A percentile compares a stretch with the other conserved stretches of the same genome.
Evolutionary conservation across 2,888 invertebrate species (phyloP).

Genomic region (Pyralis farinalis): DNA sequence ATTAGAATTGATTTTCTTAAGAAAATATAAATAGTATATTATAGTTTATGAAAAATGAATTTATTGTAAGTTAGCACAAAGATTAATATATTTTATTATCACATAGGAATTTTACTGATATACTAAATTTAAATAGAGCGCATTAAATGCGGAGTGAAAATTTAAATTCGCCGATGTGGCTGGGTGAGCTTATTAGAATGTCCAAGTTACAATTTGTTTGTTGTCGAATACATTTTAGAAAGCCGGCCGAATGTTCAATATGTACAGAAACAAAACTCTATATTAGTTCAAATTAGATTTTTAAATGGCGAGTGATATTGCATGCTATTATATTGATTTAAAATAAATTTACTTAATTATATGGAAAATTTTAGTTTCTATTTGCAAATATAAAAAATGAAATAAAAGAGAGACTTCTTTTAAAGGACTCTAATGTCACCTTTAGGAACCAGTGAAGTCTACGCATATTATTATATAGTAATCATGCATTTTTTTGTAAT

Average conservation of each 20-base stretch:
- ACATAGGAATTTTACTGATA: slow-evolving; percentile 77
- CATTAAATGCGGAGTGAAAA: slow-evolving; percentile 66
- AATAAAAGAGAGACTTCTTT: too few relatives aligned
- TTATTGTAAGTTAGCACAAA: slow-evolving; percentile 81
- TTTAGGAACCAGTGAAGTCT: too few relatives aligned
- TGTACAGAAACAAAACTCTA: too few relatives aligned
- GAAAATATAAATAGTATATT: slow-evolving; percentile 65
- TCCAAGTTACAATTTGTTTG: slow-evolving; percentile 23
- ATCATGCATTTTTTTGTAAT: neutral
- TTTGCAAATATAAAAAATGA: too few relatives aligned
- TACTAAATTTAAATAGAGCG: slow-evolving; percentile 70
- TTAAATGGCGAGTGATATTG: too few relatives aligned
- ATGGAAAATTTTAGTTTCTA: too few relatives aligned
- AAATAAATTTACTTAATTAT: too few relatives aligned
- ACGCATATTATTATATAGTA: neutral
- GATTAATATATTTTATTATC: slow-evolving; percentile 81
- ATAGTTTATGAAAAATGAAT: slow-evolving; percentile 76
- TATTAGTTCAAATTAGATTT: too few relatives aligned
- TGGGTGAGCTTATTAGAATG: slow-evolving; percentile 53
- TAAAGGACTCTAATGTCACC: too few relatives aligned
- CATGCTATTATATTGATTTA: too few relatives aligned
- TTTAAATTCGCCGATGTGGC: slow-evolving; percentile 50
- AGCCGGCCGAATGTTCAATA: slow-evolving; percentile 12
- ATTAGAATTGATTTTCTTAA: slow-evolving; percentile 65
- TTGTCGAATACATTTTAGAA: slow-evolving; percentile 10